These are phyloP conservation scores for Pammene aurita DNA, from an alignment of 2,888 invertebrate species.

Conservation along the genomic window DNA sequence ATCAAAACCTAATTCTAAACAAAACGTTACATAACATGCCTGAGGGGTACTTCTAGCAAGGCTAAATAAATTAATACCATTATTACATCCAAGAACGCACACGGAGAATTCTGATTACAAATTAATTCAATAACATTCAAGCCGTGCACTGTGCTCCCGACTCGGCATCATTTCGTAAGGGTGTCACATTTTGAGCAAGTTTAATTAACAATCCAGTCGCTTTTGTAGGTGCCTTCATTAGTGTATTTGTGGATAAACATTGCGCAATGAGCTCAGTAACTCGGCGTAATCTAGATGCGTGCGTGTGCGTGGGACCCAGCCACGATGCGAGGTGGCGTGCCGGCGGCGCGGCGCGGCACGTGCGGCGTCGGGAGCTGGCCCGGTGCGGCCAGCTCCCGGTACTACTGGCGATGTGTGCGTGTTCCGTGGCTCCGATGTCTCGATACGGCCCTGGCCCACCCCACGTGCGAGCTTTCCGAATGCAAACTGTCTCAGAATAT, in stretches of 20 bases:
- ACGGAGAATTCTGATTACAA: constrained; percentile 80
- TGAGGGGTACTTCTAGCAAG: constrained; percentile 54
- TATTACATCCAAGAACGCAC: constrained; percentile 75
- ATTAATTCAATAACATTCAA: constrained; percentile 82
- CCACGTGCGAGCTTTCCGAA: constrained; percentile 76
- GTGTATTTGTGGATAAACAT: constrained; percentile 83
- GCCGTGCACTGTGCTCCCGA: constrained; percentile 78
- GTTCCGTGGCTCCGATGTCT: constrained; percentile 63
- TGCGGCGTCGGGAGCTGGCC: constrained; percentile 53
- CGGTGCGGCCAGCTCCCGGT: constrained; percentile 44
- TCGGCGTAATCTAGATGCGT: constrained; percentile 60
- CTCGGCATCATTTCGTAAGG: constrained; percentile 79
- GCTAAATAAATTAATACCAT: constrained; percentile 69
- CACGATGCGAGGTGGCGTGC: constrained; percentile 45
- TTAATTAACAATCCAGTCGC: constrained; percentile 84
- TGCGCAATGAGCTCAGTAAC: constrained; percentile 61
- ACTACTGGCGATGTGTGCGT: constrained; percentile 51
- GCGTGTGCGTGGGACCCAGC: constrained; percentile 62
- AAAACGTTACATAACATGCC: constrained; percentile 48
- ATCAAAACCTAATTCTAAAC: constrained; percentile 25
- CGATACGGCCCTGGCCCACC: constrained; percentile 63
- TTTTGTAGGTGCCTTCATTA: constrained; percentile 83
- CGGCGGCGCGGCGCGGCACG: constrained; percentile 45
- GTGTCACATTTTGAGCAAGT: constrained; percentile 83
- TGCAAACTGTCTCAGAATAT: constrained; percentile 82